Evolutionary conservation across 2,113 vertebrate species (phyloP).

Genomic region (Etheostoma cragini): DNA sequence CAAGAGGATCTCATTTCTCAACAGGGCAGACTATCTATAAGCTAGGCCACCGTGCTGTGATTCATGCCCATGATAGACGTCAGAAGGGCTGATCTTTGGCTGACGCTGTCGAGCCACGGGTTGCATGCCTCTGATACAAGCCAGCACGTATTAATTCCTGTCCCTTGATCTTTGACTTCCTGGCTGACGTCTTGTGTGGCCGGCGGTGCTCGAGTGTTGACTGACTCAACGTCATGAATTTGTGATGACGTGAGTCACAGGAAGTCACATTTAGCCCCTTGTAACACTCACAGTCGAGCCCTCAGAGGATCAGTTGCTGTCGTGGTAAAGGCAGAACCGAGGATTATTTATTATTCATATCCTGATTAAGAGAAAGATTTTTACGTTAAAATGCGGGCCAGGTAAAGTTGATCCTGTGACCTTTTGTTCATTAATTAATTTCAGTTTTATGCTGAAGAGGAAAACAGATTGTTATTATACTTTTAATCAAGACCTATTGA

Average conservation of each 20-base stretch:
- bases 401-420: not conserved
- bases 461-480: slow-evolving; percentile 9
- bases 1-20: slow-evolving; percentile 23
- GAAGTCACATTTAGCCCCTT: slow-evolving; percentile 15
- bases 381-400: not conserved
- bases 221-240: slow-evolving; percentile 49
- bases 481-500: not conserved
- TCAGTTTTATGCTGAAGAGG: slow-evolving; percentile 11
- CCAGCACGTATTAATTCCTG: slow-evolving; percentile 37
- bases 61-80: slow-evolving; percentile 59
- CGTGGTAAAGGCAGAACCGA: slow-evolving; percentile 1
- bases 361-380: slow-evolving; percentile 27
- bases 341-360: slow-evolving; percentile 20
- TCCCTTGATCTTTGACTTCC: slow-evolving; percentile 53
- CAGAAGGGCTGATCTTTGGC: slow-evolving; percentile 37
- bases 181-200: slow-evolving; percentile 13
- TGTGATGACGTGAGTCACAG: slow-evolving; percentile 59
- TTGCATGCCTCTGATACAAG: slow-evolving; percentile 23
- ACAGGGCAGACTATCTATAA: not conserved
- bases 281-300: slow-evolving; percentile 17
- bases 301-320: slow-evolving; percentile 3
- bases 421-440: slow-evolving; percentile 29
- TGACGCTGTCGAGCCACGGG: slow-evolving; percentile 11
- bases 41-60: slow-evolving; percentile 44
- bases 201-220: slow-evolving; percentile 29